Conservation (phyloP, 2,113 vertebrate genomes). For the Caretta caretta region DNA sequence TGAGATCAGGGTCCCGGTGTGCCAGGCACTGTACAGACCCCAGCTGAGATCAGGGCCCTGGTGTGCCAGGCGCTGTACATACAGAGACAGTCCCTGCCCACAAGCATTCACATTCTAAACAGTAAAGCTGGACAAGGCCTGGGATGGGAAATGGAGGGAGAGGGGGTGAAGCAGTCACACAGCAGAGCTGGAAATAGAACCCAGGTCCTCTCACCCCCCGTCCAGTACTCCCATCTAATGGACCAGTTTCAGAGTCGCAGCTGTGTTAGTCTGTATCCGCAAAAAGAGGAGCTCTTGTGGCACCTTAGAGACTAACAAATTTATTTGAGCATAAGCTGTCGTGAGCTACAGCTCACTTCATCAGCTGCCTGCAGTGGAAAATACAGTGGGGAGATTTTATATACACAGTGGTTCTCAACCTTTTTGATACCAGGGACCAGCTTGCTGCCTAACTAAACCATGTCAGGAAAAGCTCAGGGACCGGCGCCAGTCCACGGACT, state of each 20-base stretch:
- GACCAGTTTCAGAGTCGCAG: not conserved
- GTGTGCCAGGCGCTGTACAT: rapidly evolving
- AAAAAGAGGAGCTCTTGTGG: no score
- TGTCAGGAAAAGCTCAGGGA: not conserved
- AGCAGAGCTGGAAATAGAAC: not conserved
- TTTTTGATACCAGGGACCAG: not conserved
- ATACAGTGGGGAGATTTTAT: no score
- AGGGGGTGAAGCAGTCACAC: rapidly evolving
- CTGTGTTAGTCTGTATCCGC: no score
- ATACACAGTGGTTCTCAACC: not conserved
- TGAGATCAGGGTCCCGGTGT: not conserved
- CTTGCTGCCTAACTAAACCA: not conserved
- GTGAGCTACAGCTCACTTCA: no score
- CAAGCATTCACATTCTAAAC: not conserved
- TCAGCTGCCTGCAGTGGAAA: no score
- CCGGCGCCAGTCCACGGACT: not conserved
- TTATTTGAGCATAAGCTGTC: no score
- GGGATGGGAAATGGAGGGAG: not conserved
- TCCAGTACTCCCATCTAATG: not conserved
- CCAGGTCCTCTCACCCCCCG: no score
- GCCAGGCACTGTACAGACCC: not conserved
- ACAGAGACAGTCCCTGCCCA: not conserved
- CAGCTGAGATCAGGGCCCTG: rapidly evolving
- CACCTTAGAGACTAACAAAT: no score
- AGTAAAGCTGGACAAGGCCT: not conserved